Percentiles rank a stretch among this genome's conserved stretches.
Evolutionary conservation across 2,888 invertebrate genomes (phyloP).

Genomic region (Leucania comma): DNA sequence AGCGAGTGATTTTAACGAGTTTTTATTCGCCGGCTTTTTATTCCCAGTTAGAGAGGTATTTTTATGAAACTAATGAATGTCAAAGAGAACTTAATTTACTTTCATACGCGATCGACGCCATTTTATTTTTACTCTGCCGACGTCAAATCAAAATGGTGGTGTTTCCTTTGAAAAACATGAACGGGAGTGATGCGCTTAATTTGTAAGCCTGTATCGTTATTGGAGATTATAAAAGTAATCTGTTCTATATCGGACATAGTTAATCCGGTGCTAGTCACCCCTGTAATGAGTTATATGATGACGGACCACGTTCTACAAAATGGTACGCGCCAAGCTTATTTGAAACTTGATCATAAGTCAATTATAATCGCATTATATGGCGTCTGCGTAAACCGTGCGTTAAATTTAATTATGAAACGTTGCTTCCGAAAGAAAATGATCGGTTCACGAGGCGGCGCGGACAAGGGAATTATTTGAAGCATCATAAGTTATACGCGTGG

Average conservation of each 20-base stretch:
- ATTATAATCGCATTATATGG: conserved; percentile 83
- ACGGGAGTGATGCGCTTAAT: conserved; percentile 17
- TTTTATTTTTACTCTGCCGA: conserved; percentile 54
- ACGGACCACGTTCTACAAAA: conserved; percentile 52
- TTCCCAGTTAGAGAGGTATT: conserved; percentile 74
- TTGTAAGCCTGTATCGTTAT: conserved; percentile 34
- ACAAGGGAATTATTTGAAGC: conserved; percentile 79
- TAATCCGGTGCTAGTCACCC: conserved; percentile 44
- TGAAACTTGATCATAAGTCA: conserved; percentile 78
- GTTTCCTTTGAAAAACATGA: conserved; percentile 50
- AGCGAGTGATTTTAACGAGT: conserved; percentile 87
- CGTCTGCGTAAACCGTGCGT: conserved; percentile 83
- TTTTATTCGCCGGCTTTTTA: conserved; percentile 81
- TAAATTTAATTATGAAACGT: conserved; percentile 84
- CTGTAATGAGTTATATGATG: conserved; percentile 45
- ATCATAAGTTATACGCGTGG: conserved; percentile 85
- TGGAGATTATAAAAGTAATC: conserved; percentile 47
- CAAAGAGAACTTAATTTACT: conserved; percentile 81
- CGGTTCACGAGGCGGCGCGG: conserved; percentile 66
- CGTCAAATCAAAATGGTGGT: conserved; percentile 44
- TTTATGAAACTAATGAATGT: conserved; percentile 86
- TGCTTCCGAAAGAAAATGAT: conserved; percentile 79
- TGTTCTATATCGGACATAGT: conserved; percentile 15
- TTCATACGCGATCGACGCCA: conserved; percentile 66
- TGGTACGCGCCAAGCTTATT: conserved; percentile 67